phyloP scores from a whole-genome alignment of 2,888 invertebrate species.

The Caenorhabditis panamensis region DNA sequence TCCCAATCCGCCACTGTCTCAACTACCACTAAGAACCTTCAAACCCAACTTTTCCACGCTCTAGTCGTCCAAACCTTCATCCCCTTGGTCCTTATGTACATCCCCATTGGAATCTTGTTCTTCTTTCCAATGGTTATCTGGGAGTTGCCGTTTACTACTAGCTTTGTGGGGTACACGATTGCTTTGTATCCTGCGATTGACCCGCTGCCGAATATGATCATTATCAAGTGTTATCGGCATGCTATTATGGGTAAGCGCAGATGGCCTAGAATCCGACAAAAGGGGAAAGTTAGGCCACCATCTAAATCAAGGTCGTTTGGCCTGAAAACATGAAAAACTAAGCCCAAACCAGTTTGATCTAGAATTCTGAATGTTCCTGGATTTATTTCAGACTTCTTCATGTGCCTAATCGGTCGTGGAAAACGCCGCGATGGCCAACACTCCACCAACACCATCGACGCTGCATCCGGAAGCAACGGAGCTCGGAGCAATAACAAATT shows the following conservation, averaged over 20 bases:
- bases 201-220: constrained; percentile 43
- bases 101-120: constrained; percentile 49
- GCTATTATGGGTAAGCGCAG: constrained; percentile 40
- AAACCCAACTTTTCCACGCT: constrained; percentile 48
- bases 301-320: background rate
- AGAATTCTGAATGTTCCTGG: background rate
- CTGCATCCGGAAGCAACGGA: constrained; percentile 35
- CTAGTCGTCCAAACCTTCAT: constrained; percentile 47
- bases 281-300: background rate
- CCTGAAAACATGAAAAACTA: background rate
- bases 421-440: constrained; percentile 20
- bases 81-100: constrained; percentile 49
- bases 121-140: constrained; percentile 54
- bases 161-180: constrained; percentile 37
- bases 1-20: constrained; percentile 15
- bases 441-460: constrained; percentile 42
- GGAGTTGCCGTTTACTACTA: constrained; percentile 39
- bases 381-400: constrained; percentile 43
- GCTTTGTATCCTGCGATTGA: constrained; percentile 46
- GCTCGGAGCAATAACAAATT: constrained; percentile 16
- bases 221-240: constrained; percentile 46
- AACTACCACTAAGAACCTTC: constrained; percentile 21
- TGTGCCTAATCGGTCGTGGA: constrained; percentile 26
- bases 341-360: too few relatives aligned
- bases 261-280: background rate